Evolutionary conservation across 2,888 invertebrate genomes (phyloP).

Genomic region (Tachina lurida): DNA sequence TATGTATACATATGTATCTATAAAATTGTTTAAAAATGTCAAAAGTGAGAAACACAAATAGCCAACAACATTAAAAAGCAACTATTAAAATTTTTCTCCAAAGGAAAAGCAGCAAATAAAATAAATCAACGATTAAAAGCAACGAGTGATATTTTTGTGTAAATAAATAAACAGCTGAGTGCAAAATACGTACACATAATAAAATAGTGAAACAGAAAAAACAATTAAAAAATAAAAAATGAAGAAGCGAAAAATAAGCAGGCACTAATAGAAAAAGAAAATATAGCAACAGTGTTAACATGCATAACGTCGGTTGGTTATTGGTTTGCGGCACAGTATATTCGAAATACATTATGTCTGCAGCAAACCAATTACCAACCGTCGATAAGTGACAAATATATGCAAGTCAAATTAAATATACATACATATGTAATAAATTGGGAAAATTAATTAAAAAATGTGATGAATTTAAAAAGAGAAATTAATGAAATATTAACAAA

Average conservation of each 20-base stretch:
- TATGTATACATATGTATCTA: not conserved
- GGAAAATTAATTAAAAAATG: slow-evolving; percentile 55
- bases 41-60: slow-evolving; percentile 63
- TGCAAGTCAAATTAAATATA: slow-evolving; percentile 15
- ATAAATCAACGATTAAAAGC: slow-evolving; percentile 48
- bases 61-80: slow-evolving; percentile 45
- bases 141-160: slow-evolving; percentile 48
- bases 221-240: slow-evolving; percentile 20
- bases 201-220: slow-evolving; percentile 23
- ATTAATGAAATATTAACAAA: slow-evolving; percentile 27
- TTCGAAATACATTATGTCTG: too few species aligned
- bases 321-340: too few species aligned
- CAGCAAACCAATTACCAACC: too few species aligned
- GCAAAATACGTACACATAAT: slow-evolving; percentile 28
- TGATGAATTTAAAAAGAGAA: not conserved
- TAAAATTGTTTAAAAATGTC: slow-evolving; percentile 56
- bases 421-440: slow-evolving; percentile 35
- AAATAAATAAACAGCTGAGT: slow-evolving; percentile 67
- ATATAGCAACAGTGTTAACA: slow-evolving; percentile 3
- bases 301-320: too few species aligned
- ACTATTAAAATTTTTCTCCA: slow-evolving; percentile 41
- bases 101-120: slow-evolving; percentile 40
- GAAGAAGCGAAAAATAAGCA: slow-evolving; percentile 32
- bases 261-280: slow-evolving; percentile 10
- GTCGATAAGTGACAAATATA: slow-evolving; percentile 13